Conservation (phyloP, 2,113 vertebrate species). For the Vulpes lagopus region DNA sequence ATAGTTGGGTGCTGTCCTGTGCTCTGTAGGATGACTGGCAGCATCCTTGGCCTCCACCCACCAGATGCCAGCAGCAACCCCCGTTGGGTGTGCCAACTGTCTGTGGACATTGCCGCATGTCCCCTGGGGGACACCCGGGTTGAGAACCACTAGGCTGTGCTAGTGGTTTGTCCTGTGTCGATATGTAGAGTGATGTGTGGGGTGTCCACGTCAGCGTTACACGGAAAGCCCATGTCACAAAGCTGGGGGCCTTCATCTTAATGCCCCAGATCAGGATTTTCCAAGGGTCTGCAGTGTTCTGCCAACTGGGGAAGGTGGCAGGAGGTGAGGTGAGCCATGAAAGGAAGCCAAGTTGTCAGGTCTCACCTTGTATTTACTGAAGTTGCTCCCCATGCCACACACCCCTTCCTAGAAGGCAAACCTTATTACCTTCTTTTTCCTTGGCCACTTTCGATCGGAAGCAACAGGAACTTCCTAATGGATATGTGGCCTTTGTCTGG, state of each 20-base stretch:
- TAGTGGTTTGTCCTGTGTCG: background rate
- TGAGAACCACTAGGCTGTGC: background rate
- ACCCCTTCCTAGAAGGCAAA: background rate
- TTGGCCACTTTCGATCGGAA: background rate
- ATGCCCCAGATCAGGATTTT: background rate
- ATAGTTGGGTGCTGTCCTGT: too few relatives aligned
- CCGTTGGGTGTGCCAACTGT: background rate
- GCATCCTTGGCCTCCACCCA: background rate
- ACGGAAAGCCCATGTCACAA: background rate
- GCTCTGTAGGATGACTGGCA: background rate
- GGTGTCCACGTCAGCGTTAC: background rate
- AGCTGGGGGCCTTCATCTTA: background rate
- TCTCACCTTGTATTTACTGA: background rate
- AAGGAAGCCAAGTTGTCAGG: background rate
- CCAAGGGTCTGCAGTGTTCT: background rate
- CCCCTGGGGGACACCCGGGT: background rate
- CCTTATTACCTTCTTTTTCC: slow-evolving; percentile 32
- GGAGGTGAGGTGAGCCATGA: too few relatives aligned
- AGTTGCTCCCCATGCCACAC: background rate
- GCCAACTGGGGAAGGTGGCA: too few relatives aligned
- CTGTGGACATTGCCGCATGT: background rate
- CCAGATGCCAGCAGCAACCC: background rate
- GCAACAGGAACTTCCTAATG: slow-evolving; percentile 32
- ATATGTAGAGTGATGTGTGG: background rate
- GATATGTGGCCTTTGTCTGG: slow-evolving; percentile 57